Evolutionary conservation across 1,140 invertebrate genomes (phyloP), one percentile per base, ranked within the genome.

Genomic region (Andricus grossulariae): DNA sequence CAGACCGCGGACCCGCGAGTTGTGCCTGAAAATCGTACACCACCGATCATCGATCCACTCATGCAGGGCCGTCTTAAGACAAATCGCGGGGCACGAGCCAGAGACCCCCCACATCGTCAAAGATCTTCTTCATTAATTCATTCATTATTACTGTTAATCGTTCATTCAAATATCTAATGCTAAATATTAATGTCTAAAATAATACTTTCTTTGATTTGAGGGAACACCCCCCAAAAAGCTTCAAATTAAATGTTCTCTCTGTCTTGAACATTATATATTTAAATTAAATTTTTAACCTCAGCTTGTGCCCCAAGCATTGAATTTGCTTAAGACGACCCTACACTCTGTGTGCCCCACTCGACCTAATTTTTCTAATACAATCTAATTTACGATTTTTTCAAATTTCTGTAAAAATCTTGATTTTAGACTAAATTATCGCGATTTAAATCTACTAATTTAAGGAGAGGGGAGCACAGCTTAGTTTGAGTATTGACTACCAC

Each of bases 1-100:
- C 91, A 94, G 94, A 91, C 89, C 82, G 93, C 92, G 91, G 92
- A 93, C 87, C 93, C 89, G 89, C 93, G 84, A 89, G 90, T 91
- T 87, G 92, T 88, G 88, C 91, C 92, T 91, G 91, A 86, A 93
- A 91, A 86, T 90, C 86, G 86, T 86, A 90, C 87, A 89, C 89
- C 86, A 89, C 88, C 86, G 88, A 90, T 91, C 90, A 90, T 88
- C 89, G 78, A 87, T 85, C 83, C 82, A 87, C 84, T 82, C 84
- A 84, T 84, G 79, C 83, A 82, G 80, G 80, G 80, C 80, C 82
- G 60, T 66, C 60, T 66, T 32, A 45, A 66, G 60, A 32, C 32
- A 5, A 66, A 25, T 3, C 32, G 1, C 45, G 25, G 25, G 16
- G 60, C 60, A 66, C 60, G 15, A 39, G 15, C 8, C 55, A 7